Evolutionary conservation across 2,797 vertebrate genomes (phyloP).

Genomic region (Epinephelus coioides): DNA sequence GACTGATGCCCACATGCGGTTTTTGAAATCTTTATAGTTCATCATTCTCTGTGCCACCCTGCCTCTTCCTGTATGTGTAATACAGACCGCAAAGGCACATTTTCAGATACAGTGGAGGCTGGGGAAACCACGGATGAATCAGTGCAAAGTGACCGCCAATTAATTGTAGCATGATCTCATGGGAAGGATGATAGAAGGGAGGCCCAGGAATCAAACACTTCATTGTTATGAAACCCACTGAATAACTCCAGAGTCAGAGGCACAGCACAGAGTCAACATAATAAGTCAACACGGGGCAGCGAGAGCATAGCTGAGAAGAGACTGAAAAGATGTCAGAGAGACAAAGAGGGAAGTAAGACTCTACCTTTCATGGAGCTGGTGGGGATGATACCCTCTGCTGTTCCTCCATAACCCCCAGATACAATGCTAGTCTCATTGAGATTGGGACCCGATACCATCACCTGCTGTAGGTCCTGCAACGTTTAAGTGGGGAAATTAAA

Average conservation of each 20-base stretch:
- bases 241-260: not conserved
- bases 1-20: not conserved
- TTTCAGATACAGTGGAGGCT: not conserved
- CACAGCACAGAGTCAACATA: not conserved
- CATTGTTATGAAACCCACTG: not conserved
- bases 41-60: not conserved
- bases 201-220: conserved; percentile 4
- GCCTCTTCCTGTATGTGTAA: not conserved
- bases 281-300: not conserved
- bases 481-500: conserved; percentile 17
- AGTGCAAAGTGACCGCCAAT: not conserved
- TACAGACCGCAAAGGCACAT: not conserved
- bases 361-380: conserved; percentile 92
- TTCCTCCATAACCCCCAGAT: conserved; percentile 95
- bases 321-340: not conserved
- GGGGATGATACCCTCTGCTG: conserved; percentile 93
- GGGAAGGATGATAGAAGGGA: not conserved
- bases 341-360: not conserved
- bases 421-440: conserved; percentile 98
- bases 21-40: not conserved
- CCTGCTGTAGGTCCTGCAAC: conserved; percentile 94
- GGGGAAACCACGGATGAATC: not conserved
- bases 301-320: not conserved
- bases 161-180: conserved; percentile 5
- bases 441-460: conserved; percentile 98